phyloP scores from a whole-genome alignment of 1,140 invertebrate genomes.

The Pseudachorutes palmiensis region DNA sequence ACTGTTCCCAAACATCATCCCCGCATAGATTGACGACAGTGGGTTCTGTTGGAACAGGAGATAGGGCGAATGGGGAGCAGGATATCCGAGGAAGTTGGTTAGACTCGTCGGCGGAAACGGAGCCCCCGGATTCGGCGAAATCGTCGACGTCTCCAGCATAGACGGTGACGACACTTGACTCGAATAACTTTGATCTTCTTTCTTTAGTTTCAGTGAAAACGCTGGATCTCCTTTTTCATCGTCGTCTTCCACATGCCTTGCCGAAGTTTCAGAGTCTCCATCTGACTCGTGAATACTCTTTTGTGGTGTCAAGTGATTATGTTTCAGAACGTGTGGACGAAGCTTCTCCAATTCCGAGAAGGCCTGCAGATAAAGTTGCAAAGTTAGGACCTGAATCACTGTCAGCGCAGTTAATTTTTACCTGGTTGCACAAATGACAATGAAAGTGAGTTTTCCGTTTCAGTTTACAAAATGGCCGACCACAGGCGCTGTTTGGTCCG shows the following conservation, averaged over 20 bases:
- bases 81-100: constrained; percentile 31
- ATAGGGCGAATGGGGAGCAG: constrained; percentile 30
- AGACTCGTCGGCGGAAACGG: constrained; percentile 28
- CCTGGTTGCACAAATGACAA: constrained; percentile 77
- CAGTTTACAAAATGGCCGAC: constrained; percentile 73
- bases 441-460: constrained; percentile 77
- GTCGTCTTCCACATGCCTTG: constrained; percentile 9
- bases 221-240: neutral
- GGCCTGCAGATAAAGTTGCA: constrained; percentile 43
- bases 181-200: constrained; percentile 19
- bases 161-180: neutral
- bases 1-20: constrained; percentile 36
- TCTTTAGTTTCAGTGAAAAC: constrained; percentile 2
- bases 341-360: constrained; percentile 61
- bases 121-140: constrained; percentile 5
- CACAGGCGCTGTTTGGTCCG: constrained; percentile 59
- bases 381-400: neutral
- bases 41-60: constrained; percentile 33
- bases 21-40: constrained; percentile 29
- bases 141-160: neutral
- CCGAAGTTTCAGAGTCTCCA: constrained; percentile 31
- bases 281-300: constrained; percentile 42
- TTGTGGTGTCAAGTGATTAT: constrained; percentile 46
- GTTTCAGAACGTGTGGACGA: constrained; percentile 60
- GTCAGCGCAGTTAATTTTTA: constrained; percentile 31